Evolutionary conservation across 1,140 invertebrate genomes (phyloP).

Genomic region (Oryzaephilus surinamensis): DNA sequence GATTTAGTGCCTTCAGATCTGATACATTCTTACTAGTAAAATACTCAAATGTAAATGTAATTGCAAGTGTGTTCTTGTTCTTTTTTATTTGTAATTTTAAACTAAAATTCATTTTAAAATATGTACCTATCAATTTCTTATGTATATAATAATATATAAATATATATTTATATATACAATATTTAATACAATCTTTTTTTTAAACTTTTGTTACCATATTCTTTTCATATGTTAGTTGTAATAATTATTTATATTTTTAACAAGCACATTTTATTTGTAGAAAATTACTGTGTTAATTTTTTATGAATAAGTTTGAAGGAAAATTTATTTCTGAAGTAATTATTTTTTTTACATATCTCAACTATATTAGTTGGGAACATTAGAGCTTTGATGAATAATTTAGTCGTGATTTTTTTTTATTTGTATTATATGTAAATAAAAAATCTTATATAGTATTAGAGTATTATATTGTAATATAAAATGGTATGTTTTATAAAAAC

Average conservation of each 20-base stretch:
- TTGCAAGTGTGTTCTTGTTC: slow-evolving; percentile 5
- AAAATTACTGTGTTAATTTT: slow-evolving; percentile 7
- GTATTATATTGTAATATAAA: slow-evolving; percentile 29
- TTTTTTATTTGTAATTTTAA: too few relatives aligned
- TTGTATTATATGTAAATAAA: slow-evolving; percentile 32
- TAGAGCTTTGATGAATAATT: slow-evolving; percentile 21
- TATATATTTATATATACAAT: slow-evolving; percentile 10
- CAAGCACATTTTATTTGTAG: slow-evolving; percentile 6
- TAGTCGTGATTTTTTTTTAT: slow-evolving; percentile 23
- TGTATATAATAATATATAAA: too few relatives aligned
- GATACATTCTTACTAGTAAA: slow-evolving; percentile 12
- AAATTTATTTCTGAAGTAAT: slow-evolving; percentile 13
- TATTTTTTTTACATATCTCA: slow-evolving; percentile 14
- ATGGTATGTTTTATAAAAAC: slow-evolving; percentile 26
- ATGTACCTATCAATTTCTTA: too few relatives aligned
- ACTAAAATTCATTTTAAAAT: too few relatives aligned
- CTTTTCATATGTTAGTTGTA: slow-evolving; percentile 15
- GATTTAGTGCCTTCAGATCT: slow-evolving; percentile 26
- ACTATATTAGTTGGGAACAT: slow-evolving; percentile 29
- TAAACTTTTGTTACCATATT: slow-evolving; percentile 29
- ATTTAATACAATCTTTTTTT: slow-evolving; percentile 29
- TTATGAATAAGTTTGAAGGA: slow-evolving; percentile 5
- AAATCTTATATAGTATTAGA: slow-evolving; percentile 17
- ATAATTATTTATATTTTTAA: slow-evolving; percentile 18
- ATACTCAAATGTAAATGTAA: slow-evolving; percentile 13